Evolutionary conservation across 2,888 invertebrate genomes (phyloP).

Genomic region (Trimorus sp.): DNA sequence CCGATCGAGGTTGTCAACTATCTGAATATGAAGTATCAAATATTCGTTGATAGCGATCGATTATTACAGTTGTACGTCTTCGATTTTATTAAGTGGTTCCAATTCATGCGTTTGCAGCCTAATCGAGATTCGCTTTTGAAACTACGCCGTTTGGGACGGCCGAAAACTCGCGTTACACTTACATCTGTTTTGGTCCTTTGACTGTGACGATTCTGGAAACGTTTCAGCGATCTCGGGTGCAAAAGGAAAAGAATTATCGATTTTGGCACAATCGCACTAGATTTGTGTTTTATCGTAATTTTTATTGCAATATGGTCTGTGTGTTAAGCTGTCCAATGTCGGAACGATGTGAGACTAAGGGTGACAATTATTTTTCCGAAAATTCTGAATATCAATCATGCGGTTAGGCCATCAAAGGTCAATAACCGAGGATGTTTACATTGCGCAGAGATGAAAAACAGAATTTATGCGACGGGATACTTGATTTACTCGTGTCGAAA

Average conservation of each 20-base stretch:
- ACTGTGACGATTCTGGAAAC: constrained; percentile 23
- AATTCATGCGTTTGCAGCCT: no score
- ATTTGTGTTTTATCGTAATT: no score
- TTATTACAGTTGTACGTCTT: not conserved
- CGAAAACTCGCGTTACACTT: no score
- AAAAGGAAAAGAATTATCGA: no score
- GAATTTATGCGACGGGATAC: not conserved
- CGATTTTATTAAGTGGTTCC: not conserved
- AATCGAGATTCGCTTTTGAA: no score
- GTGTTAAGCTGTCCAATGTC: no score
- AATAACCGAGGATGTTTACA: constrained; percentile 6
- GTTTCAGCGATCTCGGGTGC: no score
- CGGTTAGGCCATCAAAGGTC: constrained; percentile 37
- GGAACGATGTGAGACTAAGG: no score
- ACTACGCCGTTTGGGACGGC: no score
- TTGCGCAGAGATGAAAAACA: constrained; percentile 17
- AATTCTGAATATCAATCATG: constrained; percentile 45
- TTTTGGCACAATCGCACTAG: no score
- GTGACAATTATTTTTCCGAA: constrained; percentile 29
- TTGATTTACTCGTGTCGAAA: not conserved
- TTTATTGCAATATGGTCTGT: not conserved
- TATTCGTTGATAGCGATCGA: constrained; percentile 32
- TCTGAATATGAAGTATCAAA: constrained; percentile 24
- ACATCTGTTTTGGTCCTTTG: not conserved
- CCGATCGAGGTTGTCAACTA: not conserved